Evolutionary conservation across 1,140 invertebrate species (phyloP).

Genomic region (Zaprionus camerounensis): DNA sequence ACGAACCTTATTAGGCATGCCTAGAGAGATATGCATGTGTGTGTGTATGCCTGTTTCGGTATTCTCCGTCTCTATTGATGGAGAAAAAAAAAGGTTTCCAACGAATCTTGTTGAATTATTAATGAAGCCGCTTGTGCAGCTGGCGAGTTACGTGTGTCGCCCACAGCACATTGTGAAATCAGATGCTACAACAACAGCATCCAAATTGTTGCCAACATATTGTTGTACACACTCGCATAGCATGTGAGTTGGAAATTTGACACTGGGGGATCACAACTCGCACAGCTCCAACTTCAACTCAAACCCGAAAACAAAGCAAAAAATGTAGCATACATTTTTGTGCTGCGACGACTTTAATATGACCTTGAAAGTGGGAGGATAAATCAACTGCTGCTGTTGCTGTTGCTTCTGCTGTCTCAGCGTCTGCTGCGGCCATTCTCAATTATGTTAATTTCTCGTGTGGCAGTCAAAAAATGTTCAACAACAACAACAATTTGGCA

Average conservation of each 20-base stretch:
- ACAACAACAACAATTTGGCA: conserved; percentile 43
- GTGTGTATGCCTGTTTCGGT: conserved; percentile 50
- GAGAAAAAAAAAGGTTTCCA: conserved; percentile 56
- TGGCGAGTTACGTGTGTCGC: conserved; percentile 16
- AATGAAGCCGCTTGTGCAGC: conserved; percentile 63
- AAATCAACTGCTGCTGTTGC: not conserved
- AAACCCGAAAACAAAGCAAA: not conserved
- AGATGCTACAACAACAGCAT: conserved; percentile 30
- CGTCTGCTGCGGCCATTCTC: conserved; percentile 16
- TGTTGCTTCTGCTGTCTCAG: conserved; percentile 1
- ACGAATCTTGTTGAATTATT: conserved; percentile 74
- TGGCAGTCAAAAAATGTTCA: conserved; percentile 32
- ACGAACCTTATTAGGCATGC: conserved; percentile 23
- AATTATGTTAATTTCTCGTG: conserved; percentile 47
- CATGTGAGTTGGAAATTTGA: conserved; percentile 46
- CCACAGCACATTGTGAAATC: conserved; percentile 59
- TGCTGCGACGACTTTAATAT: conserved; percentile 30
- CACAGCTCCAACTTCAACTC: not conserved
- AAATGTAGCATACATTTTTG: not conserved
- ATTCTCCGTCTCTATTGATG: conserved; percentile 63
- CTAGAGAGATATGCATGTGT: not conserved
- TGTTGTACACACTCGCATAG: conserved; percentile 17
- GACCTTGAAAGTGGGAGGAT: conserved; percentile 27
- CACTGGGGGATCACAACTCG: conserved; percentile 34
- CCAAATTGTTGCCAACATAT: conserved; percentile 34